Evolutionary conservation across 1,140 invertebrate genomes (phyloP), one percentile per base, ranked within the genome.

Genomic region (Pentalonia nigronervosa): DNA sequence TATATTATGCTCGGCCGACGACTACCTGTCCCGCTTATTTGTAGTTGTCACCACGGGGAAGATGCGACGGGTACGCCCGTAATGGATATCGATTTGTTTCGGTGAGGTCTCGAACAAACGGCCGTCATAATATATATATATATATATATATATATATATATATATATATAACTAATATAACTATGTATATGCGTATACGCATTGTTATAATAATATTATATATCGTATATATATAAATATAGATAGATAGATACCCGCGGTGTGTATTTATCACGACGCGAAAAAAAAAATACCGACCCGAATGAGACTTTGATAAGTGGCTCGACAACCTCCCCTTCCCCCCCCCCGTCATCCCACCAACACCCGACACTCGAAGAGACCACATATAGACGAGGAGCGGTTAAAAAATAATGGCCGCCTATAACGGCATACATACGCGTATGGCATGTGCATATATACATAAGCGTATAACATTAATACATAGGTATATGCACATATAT

Each of bases 51-150:
- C 60, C 56, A 45, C 90, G 90, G 90, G 90, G 90, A 60, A 41
- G 50, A 60, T 36, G 36, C 41, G 30, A 76, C 41, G 47, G 14
- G 86, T 91, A 41, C 41, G 41, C 41, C 2, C 41, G 41, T 41
- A 91, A 91, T 83, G 90, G 90, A 91, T 91, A 83, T 91, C 90
- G 60, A 91, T 91, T 91, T 91, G 30, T 91, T 91, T 91, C 56
- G n/a, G 90, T 45, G 21, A 91, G 34, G 56, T 81, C 60, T n/a
- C 48, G 53, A 30, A 47, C 45, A n/a, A 47, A 87, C 84, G 30
- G 34, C 25, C 41, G 30, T 30, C 45, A 67, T 17, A n/a, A 67
- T 17, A 17, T n/a, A 17, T 7, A 17, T 11, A 67, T 11, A 7
- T 17, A 67, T 17, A 17, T n/a, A 17, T 7, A 17, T 11, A 67